These are phyloP conservation scores for Chrysopilus asiliformis DNA, from an alignment of 2,888 invertebrate genomes.

Conservation along the genomic window DNA sequence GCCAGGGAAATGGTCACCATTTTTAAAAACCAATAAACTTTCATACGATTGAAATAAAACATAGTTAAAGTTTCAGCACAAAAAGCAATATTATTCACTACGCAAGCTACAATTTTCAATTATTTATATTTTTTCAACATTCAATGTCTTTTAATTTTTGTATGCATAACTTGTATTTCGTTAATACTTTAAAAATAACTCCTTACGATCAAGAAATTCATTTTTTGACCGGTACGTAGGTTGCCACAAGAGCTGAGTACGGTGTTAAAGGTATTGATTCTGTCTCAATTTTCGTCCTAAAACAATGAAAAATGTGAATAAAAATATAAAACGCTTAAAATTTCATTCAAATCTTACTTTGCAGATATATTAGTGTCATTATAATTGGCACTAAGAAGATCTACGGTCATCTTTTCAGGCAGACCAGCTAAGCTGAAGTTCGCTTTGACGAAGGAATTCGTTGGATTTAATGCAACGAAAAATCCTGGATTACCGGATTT, in stretches of 20 bases:
- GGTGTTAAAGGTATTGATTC: slow-evolving; percentile 45
- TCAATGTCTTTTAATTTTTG: too few species aligned
- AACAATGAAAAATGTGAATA: slow-evolving; percentile 23
- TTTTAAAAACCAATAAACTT: too few species aligned
- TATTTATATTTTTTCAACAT: too few species aligned
- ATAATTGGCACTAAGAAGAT: slow-evolving; percentile 42
- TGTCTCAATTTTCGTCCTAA: slow-evolving; percentile 45
- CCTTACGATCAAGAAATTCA: too few species aligned
- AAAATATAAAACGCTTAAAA: not conserved
- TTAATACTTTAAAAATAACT: too few species aligned
- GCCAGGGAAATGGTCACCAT: too few species aligned
- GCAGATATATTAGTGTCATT: slow-evolving; percentile 19
- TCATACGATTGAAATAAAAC: too few species aligned
- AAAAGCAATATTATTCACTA: too few species aligned
- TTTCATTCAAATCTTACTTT: slow-evolving; percentile 19
- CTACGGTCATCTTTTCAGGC: slow-evolving; percentile 48
- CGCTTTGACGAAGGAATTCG: slow-evolving; percentile 35
- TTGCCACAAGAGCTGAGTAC: slow-evolving; percentile 50
- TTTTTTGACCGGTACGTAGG: slow-evolving; percentile 47
- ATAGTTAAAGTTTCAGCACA: too few species aligned
- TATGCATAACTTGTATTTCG: too few species aligned
- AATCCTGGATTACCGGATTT: slow-evolving; percentile 63
- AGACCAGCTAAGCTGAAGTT: slow-evolving; percentile 43
- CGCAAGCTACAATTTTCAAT: too few species aligned
- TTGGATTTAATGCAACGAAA: slow-evolving; percentile 57